Evolutionary conservation across 2,797 vertebrate species (phyloP).

Genomic region (Malacoraja senta): DNA sequence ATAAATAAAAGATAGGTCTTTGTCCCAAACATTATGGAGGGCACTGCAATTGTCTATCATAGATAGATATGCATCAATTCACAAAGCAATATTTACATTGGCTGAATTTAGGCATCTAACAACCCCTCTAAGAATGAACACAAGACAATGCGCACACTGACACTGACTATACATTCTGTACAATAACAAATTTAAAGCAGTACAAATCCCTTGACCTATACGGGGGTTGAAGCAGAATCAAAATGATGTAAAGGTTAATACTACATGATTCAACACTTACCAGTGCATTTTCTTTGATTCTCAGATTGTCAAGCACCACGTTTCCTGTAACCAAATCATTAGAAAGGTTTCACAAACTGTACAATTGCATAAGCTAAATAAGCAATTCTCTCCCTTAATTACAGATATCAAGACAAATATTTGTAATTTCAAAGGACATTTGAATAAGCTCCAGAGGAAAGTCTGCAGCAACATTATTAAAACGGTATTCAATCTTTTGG

Average conservation of each 20-base stretch:
- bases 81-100: not conserved
- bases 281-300: constrained; percentile 90
- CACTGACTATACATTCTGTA: not conserved
- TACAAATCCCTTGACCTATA: not conserved
- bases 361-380: constrained; percentile 18
- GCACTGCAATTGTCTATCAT: not conserved
- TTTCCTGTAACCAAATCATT: constrained; percentile 64
- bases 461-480: not conserved
- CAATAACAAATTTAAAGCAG: not conserved
- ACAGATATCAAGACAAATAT: not conserved
- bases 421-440: not conserved
- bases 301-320: constrained; percentile 85
- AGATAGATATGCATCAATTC: not conserved
- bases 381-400: constrained; percentile 41
- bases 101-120: not conserved
- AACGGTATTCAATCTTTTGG: not conserved
- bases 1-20: no score
- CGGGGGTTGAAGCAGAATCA: not conserved
- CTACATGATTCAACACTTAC: constrained; percentile 59
- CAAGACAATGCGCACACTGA: not conserved
- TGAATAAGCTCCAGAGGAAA: no score
- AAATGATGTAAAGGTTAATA: not conserved
- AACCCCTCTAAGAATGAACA: not conserved
- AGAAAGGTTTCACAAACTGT: not conserved
- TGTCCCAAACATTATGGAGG: no score